Conservation (phyloP, 2,888 invertebrate genomes). For the Drosophila imparisetae region DNA sequence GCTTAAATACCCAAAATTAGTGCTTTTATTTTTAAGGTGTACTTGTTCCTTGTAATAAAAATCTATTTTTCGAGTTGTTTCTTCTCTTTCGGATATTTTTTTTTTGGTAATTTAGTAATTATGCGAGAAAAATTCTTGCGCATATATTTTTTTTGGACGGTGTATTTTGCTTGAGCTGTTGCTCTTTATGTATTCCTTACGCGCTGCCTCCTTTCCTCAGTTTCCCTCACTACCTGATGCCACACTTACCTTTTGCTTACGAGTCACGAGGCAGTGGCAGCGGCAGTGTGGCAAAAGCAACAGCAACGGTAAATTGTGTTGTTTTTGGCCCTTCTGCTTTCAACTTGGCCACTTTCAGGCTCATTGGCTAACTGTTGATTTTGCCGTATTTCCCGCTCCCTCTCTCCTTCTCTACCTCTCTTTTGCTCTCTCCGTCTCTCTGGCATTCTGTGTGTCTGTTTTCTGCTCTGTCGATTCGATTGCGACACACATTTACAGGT, state of each 20-base stretch:
- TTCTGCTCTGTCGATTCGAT: slow-evolving; percentile 40
- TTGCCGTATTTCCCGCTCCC: slow-evolving; percentile 40
- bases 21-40: not conserved
- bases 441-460: slow-evolving; percentile 1
- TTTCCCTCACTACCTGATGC: not conserved
- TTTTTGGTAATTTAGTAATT: not conserved
- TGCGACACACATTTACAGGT: slow-evolving; percentile 71
- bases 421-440: not conserved
- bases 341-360: slow-evolving; percentile 62
- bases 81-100: not conserved
- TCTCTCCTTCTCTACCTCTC: not conserved
- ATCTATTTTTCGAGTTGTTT: not conserved
- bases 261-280: slow-evolving; percentile 19
- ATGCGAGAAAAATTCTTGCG: no score
- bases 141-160: not conserved
- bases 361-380: slow-evolving; percentile 80
- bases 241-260: slow-evolving; percentile 25
- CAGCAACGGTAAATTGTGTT: slow-evolving; percentile 10
- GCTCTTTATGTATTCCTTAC: slow-evolving; percentile 10
- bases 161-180: slow-evolving; percentile 9
- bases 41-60: not conserved
- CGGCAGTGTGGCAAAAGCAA: not conserved
- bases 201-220: not conserved
- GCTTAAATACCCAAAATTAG: not conserved
- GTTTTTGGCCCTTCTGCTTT: slow-evolving; percentile 21